Evolutionary conservation across 1,140 invertebrate species (phyloP), one percentile per base, ranked within the genome.

Genomic region (Drosophila rhopaloa): DNA sequence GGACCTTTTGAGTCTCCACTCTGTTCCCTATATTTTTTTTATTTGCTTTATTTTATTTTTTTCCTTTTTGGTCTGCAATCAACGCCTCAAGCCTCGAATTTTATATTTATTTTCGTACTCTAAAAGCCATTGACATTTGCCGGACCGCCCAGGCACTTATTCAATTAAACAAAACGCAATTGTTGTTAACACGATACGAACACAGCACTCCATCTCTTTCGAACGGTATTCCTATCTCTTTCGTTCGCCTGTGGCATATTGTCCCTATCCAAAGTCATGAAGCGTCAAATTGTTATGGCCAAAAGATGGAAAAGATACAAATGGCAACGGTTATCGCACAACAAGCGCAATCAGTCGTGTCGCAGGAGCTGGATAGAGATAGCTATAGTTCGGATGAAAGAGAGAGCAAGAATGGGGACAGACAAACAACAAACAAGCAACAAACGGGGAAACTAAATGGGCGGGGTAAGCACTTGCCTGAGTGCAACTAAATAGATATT

Each of bases 231-330:
- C 32, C 41, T 16, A 27, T 50, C 24, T 55, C n/a, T 32, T 14
- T 19, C 16, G 27, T 9, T 19, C 27, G 37, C 46, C 50, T 54
- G 65, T 57, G 65, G 66, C 35, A 62, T 71, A 58, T 55, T 56
- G 41, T 57, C 41, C 47, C 54, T 47, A 81, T 82, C 76, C 83
- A 83, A 74, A 79, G 77, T 91, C 83, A 91, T 91, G 89, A 72
- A 79, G 89, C 88, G 84, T 91, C 84, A 91, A 91, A 91, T 91
- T 91, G 88, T 91, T 91, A 91, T 91, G 89, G 62, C 74, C 77
- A 74, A 70, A 79, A 81, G 81, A 90, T 86, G 85, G 44, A 59
- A 78, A 78, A 65, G 74, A 79, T 76, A 77, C 74, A 84, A 91
- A 85, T 86, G 83, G 79, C 84, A 88, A 79, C 47, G 86, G 74